These are phyloP conservation scores for Herpailurus yagouaroundi DNA, from an alignment of 2,113 vertebrate genomes.

Conservation along the genomic window DNA sequence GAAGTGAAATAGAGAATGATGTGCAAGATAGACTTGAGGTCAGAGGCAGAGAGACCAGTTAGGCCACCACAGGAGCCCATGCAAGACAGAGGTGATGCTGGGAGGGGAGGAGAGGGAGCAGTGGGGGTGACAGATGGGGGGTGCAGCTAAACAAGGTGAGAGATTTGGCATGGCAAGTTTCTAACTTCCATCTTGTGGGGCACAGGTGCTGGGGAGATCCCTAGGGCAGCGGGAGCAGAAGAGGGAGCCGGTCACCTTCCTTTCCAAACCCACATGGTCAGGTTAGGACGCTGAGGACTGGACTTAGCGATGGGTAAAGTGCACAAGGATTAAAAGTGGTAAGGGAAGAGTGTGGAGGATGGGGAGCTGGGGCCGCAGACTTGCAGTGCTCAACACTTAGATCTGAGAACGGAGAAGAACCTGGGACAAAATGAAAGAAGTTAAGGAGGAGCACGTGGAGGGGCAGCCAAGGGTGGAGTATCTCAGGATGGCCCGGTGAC, in stretches of 20 bases:
- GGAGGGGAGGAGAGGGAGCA: background rate
- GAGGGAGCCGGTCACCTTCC: background rate
- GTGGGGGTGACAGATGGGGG: background rate
- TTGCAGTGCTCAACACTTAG: background rate
- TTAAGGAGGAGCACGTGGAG: too few species aligned
- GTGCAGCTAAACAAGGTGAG: background rate
- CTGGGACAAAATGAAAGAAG: background rate
- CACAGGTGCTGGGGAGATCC: background rate
- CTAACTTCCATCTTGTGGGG: background rate
- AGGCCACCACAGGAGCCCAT: background rate
- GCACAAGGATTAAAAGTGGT: background rate
- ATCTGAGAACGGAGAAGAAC: background rate
- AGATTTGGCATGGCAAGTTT: background rate
- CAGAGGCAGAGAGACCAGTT: background rate
- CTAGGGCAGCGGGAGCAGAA: background rate
- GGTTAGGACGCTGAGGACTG: background rate
- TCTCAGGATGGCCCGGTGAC: background rate
- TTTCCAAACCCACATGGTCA: background rate
- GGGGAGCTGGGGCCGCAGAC: background rate
- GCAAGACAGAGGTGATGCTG: background rate
- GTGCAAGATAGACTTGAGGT: background rate
- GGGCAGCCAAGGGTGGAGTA: background rate
- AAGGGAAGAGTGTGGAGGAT: background rate
- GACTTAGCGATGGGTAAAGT: background rate
- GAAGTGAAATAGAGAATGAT: background rate